A percentile compares a stretch with the other conserved stretches of the same genome.
These are phyloP conservation scores for Hydriomena furcata DNA, from an alignment of 2,888 invertebrate genomes.

Conservation along the genomic window DNA sequence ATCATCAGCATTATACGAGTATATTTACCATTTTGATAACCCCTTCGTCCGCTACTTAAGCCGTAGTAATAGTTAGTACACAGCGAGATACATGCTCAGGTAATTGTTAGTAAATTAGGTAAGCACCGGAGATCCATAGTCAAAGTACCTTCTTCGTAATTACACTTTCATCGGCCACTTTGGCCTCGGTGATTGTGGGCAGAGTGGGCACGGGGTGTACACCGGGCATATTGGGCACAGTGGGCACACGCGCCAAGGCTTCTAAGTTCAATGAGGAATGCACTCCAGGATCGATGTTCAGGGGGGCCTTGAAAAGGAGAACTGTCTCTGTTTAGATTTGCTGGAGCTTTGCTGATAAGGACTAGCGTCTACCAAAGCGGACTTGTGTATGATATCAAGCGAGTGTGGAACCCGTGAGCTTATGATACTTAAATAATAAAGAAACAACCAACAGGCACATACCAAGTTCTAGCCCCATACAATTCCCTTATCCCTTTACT, in stretches of 20 bases:
- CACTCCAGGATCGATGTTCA: conserved; percentile 96
- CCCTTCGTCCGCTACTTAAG: no score
- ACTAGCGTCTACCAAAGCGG: not conserved
- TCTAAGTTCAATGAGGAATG: conserved; percentile 96
- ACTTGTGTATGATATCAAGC: not conserved
- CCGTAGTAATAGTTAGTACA: no score
- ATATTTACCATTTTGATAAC: no score
- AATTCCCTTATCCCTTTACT: no score
- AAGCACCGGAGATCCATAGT: not conserved
- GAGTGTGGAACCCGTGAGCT: no score
- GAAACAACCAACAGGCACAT: no score
- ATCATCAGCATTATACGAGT: no score
- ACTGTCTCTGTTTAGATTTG: conserved; percentile 45
- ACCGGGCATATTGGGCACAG: conserved; percentile 89
- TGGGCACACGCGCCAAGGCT: conserved; percentile 77
- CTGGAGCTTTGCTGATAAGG: not conserved
- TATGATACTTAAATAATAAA: no score
- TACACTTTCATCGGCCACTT: conserved; percentile 85
- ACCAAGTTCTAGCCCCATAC: no score
- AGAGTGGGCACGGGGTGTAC: conserved; percentile 93
- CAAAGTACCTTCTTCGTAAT: conserved; percentile 59
- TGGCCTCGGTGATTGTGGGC: conserved; percentile 95
- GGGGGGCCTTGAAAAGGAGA: conserved; percentile 80
- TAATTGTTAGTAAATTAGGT: no score
- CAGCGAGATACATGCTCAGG: no score